Percentiles rank a stretch among this genome's conserved stretches.
phyloP scores from a whole-genome alignment of 2,888 invertebrate species.

The Caenorhabditis sinica region DNA sequence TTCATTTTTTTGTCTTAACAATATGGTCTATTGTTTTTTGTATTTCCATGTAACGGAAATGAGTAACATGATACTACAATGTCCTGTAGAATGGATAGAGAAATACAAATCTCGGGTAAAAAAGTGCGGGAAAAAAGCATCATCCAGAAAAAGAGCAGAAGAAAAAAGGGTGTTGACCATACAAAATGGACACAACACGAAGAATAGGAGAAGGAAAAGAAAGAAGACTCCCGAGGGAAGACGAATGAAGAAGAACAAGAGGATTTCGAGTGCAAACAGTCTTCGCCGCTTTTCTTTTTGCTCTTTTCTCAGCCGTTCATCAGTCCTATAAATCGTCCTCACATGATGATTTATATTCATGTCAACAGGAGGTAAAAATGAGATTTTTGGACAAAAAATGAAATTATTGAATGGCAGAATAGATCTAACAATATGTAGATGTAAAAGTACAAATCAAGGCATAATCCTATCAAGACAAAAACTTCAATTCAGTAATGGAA shows the following conservation, averaged over 20 bases:
- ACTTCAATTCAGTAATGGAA: too few species aligned
- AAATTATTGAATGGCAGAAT: neutral
- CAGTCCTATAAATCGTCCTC: slow-evolving; percentile 19
- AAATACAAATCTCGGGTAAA: slow-evolving; percentile 56
- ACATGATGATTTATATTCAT: slow-evolving; percentile 40
- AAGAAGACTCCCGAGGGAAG: slow-evolving; percentile 32
- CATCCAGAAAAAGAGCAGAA: slow-evolving; percentile 16
- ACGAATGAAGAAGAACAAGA: slow-evolving; percentile 46
- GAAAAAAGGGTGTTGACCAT: slow-evolving; percentile 46
- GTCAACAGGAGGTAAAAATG: neutral
- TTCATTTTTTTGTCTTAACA: neutral
- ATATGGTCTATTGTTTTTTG: slow-evolving; percentile 30
- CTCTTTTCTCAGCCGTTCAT: slow-evolving; percentile 46
- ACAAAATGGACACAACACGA: slow-evolving; percentile 35
- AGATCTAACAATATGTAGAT: slow-evolving; percentile 3
- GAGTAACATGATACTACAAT: slow-evolving; percentile 35
- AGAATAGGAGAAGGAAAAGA: slow-evolving; percentile 1
- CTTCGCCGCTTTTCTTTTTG: slow-evolving; percentile 46
- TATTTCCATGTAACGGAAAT: slow-evolving; percentile 28
- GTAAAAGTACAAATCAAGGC: neutral
- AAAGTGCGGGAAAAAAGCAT: slow-evolving; percentile 31
- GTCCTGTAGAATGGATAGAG: slow-evolving; percentile 5
- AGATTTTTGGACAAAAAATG: neutral
- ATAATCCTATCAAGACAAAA: neutral
- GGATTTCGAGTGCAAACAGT: slow-evolving; percentile 65